These are phyloP conservation scores for Poecilobothrus nobilitatus DNA, from an alignment of 2,888 invertebrate genomes.

Conservation along the genomic window DNA sequence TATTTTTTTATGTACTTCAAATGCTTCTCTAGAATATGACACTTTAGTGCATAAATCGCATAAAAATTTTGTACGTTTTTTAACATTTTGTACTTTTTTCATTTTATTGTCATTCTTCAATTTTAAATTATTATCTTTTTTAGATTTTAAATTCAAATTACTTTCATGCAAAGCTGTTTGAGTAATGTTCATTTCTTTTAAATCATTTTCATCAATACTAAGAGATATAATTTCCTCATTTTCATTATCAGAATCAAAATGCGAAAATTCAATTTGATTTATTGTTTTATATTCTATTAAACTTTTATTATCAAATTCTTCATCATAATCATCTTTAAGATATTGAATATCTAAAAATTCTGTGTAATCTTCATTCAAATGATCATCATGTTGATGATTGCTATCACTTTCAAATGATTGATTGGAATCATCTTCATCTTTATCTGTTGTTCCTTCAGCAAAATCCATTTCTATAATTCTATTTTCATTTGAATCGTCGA, in stretches of 20 bases:
- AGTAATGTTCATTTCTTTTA: neutral
- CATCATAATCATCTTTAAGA: slow-evolving; percentile 16
- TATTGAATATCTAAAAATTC: slow-evolving; percentile 21
- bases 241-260: neutral
- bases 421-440: neutral
- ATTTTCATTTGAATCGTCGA: neutral
- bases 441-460: neutral
- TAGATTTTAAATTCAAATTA: neutral
- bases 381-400: neutral
- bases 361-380: neutral
- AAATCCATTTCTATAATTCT: neutral
- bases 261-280: neutral
- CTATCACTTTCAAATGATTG: neutral
- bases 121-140: neutral
- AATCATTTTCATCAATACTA: slow-evolving; percentile 9
- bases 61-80: slow-evolving; percentile 19
- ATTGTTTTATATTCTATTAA: neutral
- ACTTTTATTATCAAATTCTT: neutral
- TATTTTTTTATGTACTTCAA: slow-evolving; percentile 27
- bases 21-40: slow-evolving; percentile 24
- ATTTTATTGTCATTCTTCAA: neutral
- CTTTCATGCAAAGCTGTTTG: neutral
- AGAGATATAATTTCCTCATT: neutral
- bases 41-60: slow-evolving; percentile 26
- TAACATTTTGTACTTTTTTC: neutral